Percentiles rank a stretch among this genome's conserved stretches.
Conservation (phyloP, 2,113 vertebrate genomes). For the Coreoperca whiteheadi region DNA sequence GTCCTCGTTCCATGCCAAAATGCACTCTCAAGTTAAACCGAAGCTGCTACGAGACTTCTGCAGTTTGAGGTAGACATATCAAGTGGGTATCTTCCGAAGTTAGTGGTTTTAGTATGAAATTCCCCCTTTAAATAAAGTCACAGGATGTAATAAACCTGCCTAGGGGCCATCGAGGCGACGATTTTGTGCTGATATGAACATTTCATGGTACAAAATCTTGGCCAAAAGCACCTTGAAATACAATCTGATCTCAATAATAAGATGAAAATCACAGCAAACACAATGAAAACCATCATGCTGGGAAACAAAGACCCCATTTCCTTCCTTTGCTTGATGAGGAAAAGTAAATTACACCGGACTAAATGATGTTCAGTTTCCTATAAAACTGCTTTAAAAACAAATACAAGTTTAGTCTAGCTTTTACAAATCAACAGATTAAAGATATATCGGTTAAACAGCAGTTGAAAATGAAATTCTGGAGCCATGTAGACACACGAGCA, state of each 20-base stretch:
- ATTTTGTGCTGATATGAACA: too few species aligned
- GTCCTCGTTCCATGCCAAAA: neutral
- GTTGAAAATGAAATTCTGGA: neutral
- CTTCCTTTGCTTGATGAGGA: neutral
- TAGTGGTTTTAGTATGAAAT: neutral
- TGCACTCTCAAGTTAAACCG: neutral
- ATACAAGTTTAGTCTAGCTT: neutral
- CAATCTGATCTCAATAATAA: too few species aligned
- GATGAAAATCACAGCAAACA: too few species aligned
- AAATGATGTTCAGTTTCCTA: too few species aligned
- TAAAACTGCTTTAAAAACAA: too few species aligned
- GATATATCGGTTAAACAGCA: too few species aligned
- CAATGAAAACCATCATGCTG: too few species aligned
- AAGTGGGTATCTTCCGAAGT: too few species aligned
- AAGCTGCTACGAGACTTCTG: neutral
- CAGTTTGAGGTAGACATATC: too few species aligned
- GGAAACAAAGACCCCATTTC: neutral
- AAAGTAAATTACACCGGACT: neutral
- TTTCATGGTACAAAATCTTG: too few species aligned
- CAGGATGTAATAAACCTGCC: neutral
- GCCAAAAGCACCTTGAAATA: too few species aligned
- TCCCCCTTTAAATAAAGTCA: neutral
- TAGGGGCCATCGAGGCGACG: neutral
- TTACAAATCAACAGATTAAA: neutral
- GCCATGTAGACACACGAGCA: neutral